Evolutionary conservation across 2,113 vertebrate species (phyloP), one percentile per base, ranked within the genome.

Genomic region (Gyps fulvus): DNA sequence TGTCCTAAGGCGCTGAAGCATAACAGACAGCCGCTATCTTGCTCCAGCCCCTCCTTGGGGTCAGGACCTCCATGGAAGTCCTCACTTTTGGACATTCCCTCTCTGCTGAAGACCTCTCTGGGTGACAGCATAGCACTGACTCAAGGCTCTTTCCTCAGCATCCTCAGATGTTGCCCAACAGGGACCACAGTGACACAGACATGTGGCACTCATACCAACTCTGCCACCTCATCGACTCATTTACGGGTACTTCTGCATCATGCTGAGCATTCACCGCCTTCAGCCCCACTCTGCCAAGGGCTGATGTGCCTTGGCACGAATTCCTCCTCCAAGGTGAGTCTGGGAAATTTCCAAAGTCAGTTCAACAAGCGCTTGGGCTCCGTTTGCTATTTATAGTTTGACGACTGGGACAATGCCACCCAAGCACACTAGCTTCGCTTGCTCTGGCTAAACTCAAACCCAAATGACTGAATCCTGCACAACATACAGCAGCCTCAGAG

Each of bases 101-200:
- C 66, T 84, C 38, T 38, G 79, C 89, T 21, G 38, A 76, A 69
- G 77, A n/a, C 45, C 58, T 25, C 59, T 8, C 26, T 2, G 62
- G 63, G 22, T 83, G 87, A 32, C 80, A 77, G 66, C 19, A 1
- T 3, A 32, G 80, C 50, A 4, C 74, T 59, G 82, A 77, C 83
- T 95, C 96, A 65, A 5, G 6, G 85, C 90, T 95, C 67, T 40
- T 91, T 81, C 86, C 49, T 92, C 91, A 89, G 71, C 88, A 72
- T 17, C 90, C 93, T 61, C 58, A 19, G 67, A 3, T 32, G 1
- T 95, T 92, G 90, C 96, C 83, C 88, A 94, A 93, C 13, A 76
- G 36, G 54, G 59, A 5, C 26, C 25, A 3, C 16, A 5, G 67
- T 40, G 78, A 70, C 65, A 27, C 3, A 2, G 84, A 50, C 57